Conservation (phyloP, 1,140 invertebrate species). For the Eupristina koningsbergeri region DNA sequence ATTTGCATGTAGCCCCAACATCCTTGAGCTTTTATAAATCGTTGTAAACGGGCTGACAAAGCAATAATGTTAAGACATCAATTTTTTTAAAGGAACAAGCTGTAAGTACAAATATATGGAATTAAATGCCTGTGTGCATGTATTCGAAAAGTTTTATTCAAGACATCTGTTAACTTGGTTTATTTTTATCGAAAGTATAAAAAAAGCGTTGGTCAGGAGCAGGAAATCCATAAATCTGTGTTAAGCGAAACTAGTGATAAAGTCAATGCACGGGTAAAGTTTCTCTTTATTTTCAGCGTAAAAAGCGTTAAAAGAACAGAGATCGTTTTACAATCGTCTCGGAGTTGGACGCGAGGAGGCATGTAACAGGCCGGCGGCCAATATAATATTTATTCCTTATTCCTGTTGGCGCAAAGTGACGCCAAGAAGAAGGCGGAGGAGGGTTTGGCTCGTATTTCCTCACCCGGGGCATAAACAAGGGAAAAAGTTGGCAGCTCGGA, state of each 20-base stretch:
- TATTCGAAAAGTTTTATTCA: not conserved
- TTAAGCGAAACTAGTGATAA: constrained; percentile 11
- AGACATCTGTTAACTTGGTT: constrained; percentile 1
- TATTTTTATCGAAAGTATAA: not conserved
- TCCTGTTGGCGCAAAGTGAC: not conserved
- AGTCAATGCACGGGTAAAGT: not conserved
- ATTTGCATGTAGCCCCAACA: too few relatives aligned
- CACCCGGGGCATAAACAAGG: not conserved
- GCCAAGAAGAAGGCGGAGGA: not conserved
- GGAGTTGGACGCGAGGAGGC: not conserved
- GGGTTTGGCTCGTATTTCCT: not conserved
- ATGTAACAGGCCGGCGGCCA: not conserved
- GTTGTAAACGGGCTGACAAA: too few relatives aligned
- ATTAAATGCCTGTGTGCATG: too few relatives aligned
- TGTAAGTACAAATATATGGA: too few relatives aligned
- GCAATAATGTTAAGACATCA: too few relatives aligned
- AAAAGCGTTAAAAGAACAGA: not conserved
- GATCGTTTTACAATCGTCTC: not conserved
- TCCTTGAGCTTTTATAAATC: too few relatives aligned
- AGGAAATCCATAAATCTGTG: constrained; percentile 23
- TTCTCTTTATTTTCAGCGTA: not conserved
- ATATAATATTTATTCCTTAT: not conserved
- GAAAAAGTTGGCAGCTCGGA: not conserved
- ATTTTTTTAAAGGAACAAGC: too few relatives aligned
- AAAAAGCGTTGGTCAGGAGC: not conserved